Base-by-base conservation (phyloP, 2,888 invertebrate genomes). In the Odontomyia ornata region DNA sequence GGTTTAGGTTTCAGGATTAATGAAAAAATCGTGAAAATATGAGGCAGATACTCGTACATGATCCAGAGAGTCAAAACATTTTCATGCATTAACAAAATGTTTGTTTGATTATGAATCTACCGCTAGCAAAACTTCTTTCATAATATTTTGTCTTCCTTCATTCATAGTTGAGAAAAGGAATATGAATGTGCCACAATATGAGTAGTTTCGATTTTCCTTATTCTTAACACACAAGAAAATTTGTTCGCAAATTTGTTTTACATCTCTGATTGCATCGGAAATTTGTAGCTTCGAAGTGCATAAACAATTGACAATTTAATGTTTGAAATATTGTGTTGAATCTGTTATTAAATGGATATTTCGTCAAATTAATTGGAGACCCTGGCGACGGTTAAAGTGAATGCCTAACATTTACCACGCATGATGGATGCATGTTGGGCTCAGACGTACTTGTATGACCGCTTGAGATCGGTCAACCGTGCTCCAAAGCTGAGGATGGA, bases 321-420 rank as follows among this genome's bases (percentile, higher is more conserved):
- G 52, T 52, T 52, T 52, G 52, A 52, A n/a, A 52, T 52, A 52
- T 52, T 52, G 52, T 52, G 52, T 52, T 52, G 15, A 18, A 52
- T 52, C 18, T 18, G 52, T 52, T 52, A 52, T 52, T 52, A 52
- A 52, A 52, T 52, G 52, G 52, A n/a, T 4, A 52, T 52, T 52
- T 52, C 52, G 52, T 52, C 52, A 52, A 52, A 52, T 52, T 52
- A 52, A 52, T 52, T 52, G 52, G 7, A 52, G 52, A 52, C 52
- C 52, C 2, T 18, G 52, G 52, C 15, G 4, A 18, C n/a, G 13
- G 52, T 4, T 15, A 52, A n/a, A 18, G 18, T 52, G 52, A 52
- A 52, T 52, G 52, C 18, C 15, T 18, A 52, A 13, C 52, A 52
- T 52, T 52, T 18, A 18, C 18, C 2, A 13, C 13, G 52, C 3